phyloP scores from a whole-genome alignment of 64 coral and sea anemone species.

The Platygyra sinensis region DNA sequence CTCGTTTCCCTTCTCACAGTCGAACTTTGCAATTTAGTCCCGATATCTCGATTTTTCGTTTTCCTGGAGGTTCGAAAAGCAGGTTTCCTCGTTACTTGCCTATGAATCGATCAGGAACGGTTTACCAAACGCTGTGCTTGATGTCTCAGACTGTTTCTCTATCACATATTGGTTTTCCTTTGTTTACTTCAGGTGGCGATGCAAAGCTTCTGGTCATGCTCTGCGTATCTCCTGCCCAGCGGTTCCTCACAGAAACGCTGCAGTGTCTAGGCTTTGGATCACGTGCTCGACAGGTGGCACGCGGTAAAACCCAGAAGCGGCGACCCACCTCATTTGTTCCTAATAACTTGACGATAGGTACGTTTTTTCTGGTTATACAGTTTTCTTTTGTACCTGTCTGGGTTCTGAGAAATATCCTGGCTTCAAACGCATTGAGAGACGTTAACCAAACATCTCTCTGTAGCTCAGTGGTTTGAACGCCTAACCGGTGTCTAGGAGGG shows the following conservation, averaged over 20 bases:
- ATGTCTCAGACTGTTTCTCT: background rate
- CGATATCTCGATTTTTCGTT: no score
- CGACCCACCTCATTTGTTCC: slow-evolving; percentile 90
- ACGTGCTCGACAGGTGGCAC: slow-evolving; percentile 94
- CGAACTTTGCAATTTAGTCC: no score
- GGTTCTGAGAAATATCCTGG: background rate
- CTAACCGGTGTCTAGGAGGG: background rate
- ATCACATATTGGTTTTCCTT: background rate
- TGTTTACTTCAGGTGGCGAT: slow-evolving; percentile 74
- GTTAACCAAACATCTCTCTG: no score
- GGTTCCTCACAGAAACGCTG: slow-evolving; percentile 95
- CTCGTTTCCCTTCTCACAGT: no score
- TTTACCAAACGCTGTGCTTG: no score
- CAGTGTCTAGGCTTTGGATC: slow-evolving; percentile 98
- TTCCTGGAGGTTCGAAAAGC: no score
- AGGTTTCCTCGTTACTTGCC: no score
- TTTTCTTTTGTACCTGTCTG: no score
- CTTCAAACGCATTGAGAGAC: no score
- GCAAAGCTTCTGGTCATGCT: slow-evolving; percentile 98
- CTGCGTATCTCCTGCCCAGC: slow-evolving; percentile 93
- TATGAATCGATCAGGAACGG: no score
- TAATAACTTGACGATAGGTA: slow-evolving; percentile 64
- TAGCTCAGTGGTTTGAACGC: background rate
- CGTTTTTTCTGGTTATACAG: background rate
- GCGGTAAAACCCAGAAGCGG: slow-evolving; percentile 93